These are phyloP conservation scores for Pteronotus mesoamericanus DNA, from an alignment of 2,797 vertebrate genomes.

Conservation along the genomic window DNA sequence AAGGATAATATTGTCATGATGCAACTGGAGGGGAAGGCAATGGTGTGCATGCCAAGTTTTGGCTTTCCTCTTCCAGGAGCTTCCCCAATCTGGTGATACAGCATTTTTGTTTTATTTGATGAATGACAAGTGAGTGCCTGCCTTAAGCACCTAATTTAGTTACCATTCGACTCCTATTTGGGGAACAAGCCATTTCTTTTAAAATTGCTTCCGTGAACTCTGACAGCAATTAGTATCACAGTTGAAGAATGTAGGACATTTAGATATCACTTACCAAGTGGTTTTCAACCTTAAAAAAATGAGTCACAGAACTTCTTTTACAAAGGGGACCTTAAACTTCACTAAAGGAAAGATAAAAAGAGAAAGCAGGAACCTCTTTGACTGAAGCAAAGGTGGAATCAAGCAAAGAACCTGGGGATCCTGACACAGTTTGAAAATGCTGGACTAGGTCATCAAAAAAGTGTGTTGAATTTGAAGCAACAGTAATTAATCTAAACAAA, in stretches of 20 bases:
- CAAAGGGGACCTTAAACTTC: neutral
- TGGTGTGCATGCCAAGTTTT: neutral
- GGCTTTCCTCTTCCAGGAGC: neutral
- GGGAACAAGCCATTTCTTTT: slow-evolving; percentile 7
- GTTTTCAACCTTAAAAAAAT: neutral
- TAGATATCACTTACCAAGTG: neutral
- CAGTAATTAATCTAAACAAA: neutral
- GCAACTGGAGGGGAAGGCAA: neutral
- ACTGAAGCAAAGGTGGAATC: neutral
- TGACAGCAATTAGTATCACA: slow-evolving; percentile 9
- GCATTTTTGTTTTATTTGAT: slow-evolving; percentile 16
- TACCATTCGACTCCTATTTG: neutral
- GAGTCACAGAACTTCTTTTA: neutral
- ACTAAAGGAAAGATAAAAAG: neutral
- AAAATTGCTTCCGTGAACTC: slow-evolving; percentile 6
- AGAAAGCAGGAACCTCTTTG: neutral
- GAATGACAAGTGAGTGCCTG: neutral
- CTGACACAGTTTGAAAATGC: neutral
- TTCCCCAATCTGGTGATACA: neutral
- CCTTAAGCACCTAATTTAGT: neutral
- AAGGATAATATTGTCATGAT: neutral
- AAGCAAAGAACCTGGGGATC: neutral
- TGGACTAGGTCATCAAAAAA: neutral
- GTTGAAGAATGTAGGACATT: neutral
- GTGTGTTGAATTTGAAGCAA: neutral